Percentiles rank a stretch among this genome's conserved stretches.
Evolutionary conservation across 2,888 invertebrate genomes (phyloP).

Genomic region (Amphipyra tragopoginis): DNA sequence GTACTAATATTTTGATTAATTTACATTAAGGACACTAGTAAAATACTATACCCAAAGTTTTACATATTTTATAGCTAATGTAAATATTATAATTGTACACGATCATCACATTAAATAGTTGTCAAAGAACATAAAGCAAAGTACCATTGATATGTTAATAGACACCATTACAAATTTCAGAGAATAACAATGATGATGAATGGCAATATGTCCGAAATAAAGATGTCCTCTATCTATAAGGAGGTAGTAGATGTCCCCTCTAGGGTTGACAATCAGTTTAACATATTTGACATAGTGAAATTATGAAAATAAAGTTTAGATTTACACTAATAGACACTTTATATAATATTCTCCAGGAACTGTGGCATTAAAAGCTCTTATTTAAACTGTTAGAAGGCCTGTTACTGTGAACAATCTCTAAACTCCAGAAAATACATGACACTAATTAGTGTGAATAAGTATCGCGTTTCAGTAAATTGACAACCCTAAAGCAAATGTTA

Average conservation of each 20-base stretch:
- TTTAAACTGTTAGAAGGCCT: neutral
- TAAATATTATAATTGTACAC: neutral
- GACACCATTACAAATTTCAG: slow-evolving; percentile 75
- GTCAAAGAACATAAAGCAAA: slow-evolving; percentile 51
- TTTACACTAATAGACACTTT: neutral
- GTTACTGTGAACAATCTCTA: neutral
- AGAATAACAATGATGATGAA: slow-evolving; percentile 81
- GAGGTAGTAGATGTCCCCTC: slow-evolving; percentile 45
- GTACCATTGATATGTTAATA: slow-evolving; percentile 64
- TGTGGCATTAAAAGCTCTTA: no score
- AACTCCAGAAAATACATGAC: slow-evolving; percentile 17
- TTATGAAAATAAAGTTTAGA: neutral
- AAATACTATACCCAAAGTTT: no score
- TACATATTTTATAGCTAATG: no score
- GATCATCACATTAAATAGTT: slow-evolving; percentile 36
- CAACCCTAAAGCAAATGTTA: slow-evolving; percentile 69
- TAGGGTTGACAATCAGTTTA: slow-evolving; percentile 64
- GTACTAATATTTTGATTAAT: no score
- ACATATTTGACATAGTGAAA: neutral
- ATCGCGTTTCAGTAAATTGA: slow-evolving; percentile 33
- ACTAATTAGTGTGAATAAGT: slow-evolving; percentile 44
- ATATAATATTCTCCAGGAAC: neutral
- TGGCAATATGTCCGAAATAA: slow-evolving; percentile 75
- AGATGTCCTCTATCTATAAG: slow-evolving; percentile 71
- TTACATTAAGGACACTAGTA: no score